phyloP scores from a whole-genome alignment of 2,797 vertebrate genomes.

The Poecile montanus region DNA sequence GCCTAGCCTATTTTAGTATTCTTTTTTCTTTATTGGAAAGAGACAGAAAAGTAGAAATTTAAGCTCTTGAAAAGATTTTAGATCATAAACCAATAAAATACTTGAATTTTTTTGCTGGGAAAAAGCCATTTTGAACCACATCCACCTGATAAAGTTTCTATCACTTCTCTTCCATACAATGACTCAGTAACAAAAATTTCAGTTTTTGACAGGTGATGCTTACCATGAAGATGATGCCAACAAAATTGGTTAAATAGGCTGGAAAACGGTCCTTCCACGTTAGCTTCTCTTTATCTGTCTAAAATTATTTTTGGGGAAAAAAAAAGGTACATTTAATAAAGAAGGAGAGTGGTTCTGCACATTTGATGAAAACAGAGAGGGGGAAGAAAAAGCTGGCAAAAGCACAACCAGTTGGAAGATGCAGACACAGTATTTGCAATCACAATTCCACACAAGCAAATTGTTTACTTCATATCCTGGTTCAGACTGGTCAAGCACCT shows the following conservation, averaged over 20 bases:
- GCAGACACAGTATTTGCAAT: conserved; percentile 12
- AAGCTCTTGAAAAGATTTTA: neutral
- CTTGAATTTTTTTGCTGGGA: neutral
- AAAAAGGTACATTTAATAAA: neutral
- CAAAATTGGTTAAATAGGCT: conserved; percentile 87
- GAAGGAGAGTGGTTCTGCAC: neutral
- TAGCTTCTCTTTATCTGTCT: conserved; percentile 91
- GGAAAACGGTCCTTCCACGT: conserved; percentile 93
- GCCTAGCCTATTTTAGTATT: neutral
- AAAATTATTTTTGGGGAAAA: neutral
- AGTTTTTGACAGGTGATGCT: conserved; percentile 43
- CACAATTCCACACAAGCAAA: conserved; percentile 26
- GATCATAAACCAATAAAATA: neutral
- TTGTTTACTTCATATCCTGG: neutral
- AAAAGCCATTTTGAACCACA: neutral
- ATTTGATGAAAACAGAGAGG: neutral
- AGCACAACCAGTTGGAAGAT: neutral
- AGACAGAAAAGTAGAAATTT: neutral
- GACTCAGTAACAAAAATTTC: neutral
- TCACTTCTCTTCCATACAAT: neutral
- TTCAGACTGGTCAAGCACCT: neutral
- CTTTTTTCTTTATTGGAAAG: neutral
- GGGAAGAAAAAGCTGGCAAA: neutral
- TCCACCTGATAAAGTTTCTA: neutral
- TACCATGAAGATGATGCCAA: conserved; percentile 91